Base-by-base conservation (phyloP, 2,113 vertebrate species). In the Nestor notabilis region DNA sequence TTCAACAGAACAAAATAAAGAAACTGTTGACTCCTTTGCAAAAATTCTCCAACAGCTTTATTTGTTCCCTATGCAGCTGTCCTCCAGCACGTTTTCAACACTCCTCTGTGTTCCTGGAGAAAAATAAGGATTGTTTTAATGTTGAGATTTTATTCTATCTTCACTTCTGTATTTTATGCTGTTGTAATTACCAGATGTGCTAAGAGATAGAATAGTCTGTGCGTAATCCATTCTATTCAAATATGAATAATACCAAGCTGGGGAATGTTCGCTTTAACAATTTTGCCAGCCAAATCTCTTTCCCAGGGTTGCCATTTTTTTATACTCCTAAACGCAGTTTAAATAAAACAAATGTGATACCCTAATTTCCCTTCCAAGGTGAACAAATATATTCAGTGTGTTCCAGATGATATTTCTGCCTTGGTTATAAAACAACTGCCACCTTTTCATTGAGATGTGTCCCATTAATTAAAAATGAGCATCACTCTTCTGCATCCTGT, bases 351-450 rank as follows among this genome's bases (percentile, higher is more conserved):
- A 91, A 92, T 39, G 8, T 3, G 5, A 44, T 66, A 74, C 2
- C 44, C 14, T 81, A 47, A 47, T 91, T 97, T 94, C 47, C 87
- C 70, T 91, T 94, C 77, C 65, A 96, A 89, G 53, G 23, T 61
- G 49, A 83, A 74, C 16, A 81, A 91, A 82, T 12, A 35, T n/a
- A 75, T 24, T 61, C 87, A 88, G 20, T 88, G n/a, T 79, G 43
- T 56, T 87, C 89, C 70, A 69, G 69, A 46, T 95, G 72, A 90
- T 93, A 78, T 52, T 66, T 17, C 52, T 82, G 74, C 7, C 4
- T 89, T 13, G 24, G 28, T 80, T 87, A 69, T 87, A 75, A 93
- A 96, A 79, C 43, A 85, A 41, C 41, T 76, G 33, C n/a, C 52
- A 52, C 44, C 20, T 90, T 81, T 61, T 70, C 82, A 46, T 33